Percentiles rank a stretch among this genome's conserved stretches.
phyloP scores from a whole-genome alignment of 1,140 invertebrate species.

The Drosophila varians region DNA sequence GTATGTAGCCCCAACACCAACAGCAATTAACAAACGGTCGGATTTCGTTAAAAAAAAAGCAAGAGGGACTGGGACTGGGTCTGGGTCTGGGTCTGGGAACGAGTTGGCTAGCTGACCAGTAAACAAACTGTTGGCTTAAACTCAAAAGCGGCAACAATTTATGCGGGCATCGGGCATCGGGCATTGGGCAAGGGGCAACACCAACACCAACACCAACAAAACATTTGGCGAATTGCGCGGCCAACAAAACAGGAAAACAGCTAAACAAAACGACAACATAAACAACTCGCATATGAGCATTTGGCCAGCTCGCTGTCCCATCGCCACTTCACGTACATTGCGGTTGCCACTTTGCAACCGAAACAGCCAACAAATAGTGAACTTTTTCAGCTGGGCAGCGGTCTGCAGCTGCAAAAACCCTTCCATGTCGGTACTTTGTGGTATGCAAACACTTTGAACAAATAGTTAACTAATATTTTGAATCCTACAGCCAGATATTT shows the following conservation, averaged over 20 bases:
- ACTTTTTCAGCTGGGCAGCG: constrained; percentile 23
- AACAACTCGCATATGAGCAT: constrained; percentile 58
- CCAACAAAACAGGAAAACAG: constrained; percentile 20
- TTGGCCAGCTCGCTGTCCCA: constrained; percentile 44
- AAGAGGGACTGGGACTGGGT: background rate
- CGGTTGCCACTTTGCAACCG: constrained; percentile 59
- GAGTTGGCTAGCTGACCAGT: constrained; percentile 59
- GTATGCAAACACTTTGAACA: constrained; percentile 48
- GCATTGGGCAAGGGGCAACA: background rate
- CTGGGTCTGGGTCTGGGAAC: constrained; percentile 2
- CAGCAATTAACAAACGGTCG: constrained; percentile 68
- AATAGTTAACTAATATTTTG: constrained; percentile 53
- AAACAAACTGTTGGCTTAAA: constrained; percentile 81
- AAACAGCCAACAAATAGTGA: constrained; percentile 43
- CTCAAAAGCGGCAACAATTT: constrained; percentile 78
- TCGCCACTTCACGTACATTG: constrained; percentile 32
- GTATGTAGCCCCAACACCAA: constrained; percentile 35
- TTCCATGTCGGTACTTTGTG: constrained; percentile 17
- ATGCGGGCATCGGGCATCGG: constrained; percentile 39
- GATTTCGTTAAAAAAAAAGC: background rate
- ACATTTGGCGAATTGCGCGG: constrained; percentile 39
- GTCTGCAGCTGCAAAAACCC: constrained; percentile 33
- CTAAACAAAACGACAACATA: constrained; percentile 40
- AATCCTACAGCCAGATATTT: constrained; percentile 9
- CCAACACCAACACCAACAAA: constrained; percentile 27